These are phyloP conservation scores for Cryptotermes secundus DNA, from an alignment of 1,140 invertebrate species.

Conservation along the genomic window DNA sequence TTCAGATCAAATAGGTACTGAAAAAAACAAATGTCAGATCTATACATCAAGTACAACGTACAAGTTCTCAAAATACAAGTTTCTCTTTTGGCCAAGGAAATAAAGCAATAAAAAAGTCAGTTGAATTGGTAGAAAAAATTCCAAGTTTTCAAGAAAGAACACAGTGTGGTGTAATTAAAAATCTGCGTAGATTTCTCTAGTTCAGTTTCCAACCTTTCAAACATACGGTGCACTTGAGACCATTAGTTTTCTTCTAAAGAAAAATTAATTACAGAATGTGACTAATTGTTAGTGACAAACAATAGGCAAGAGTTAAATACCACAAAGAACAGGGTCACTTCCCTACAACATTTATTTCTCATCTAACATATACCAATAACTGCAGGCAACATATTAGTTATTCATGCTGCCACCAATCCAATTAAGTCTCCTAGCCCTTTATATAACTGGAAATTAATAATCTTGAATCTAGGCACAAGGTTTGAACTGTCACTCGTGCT, in stretches of 20 bases:
- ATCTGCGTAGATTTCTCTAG: background rate
- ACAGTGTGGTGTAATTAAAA: conserved; percentile 35
- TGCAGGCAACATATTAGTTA: background rate
- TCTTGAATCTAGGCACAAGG: conserved; percentile 15
- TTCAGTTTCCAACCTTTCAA: background rate
- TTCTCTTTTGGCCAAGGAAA: background rate
- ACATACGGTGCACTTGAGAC: conserved; percentile 10
- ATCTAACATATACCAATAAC: conserved; percentile 27
- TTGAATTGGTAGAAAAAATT: conserved; percentile 32
- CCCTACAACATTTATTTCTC: conserved; percentile 29
- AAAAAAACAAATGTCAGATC: conserved; percentile 6
- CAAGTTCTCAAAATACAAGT: conserved; percentile 30
- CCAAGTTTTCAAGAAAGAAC: conserved; percentile 30
- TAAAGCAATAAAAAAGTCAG: conserved; percentile 20
- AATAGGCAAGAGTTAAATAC: conserved; percentile 29
- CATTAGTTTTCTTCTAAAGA: conserved; percentile 10
- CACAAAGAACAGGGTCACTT: conserved; percentile 10
- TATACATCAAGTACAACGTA: conserved; percentile 21
- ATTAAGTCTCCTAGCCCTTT: conserved; percentile 25
- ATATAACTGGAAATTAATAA: conserved; percentile 21
- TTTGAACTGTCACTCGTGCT: background rate
- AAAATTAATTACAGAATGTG: conserved; percentile 19
- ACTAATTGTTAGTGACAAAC: conserved; percentile 27
- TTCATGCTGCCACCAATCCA: background rate
- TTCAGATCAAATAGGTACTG: background rate